Evolutionary conservation across 2,888 invertebrate species (phyloP), one percentile per base, ranked within the genome.

Genomic region (Dynastes hyllus): DNA sequence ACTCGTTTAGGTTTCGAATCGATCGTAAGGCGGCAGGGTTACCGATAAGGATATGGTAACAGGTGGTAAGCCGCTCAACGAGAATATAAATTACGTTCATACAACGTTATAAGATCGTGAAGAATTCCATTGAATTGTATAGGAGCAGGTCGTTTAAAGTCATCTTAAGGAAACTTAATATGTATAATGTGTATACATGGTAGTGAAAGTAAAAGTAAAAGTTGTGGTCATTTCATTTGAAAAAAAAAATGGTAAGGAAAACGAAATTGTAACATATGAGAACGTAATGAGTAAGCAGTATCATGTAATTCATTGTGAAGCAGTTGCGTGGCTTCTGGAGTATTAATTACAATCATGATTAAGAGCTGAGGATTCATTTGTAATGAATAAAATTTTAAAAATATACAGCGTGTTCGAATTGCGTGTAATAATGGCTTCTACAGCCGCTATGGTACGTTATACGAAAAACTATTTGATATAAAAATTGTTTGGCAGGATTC

Each of bases 131-230:
- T 53, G 53, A 53, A 53, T 16, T 53, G 16, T n/a, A 53, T 53
- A 16, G 2, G 16, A 53, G n/a, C 13, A 16, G 53, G 22, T 6
- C 53, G 16, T n/a, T 16, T 16, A 53, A 53, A 53, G 53, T n/a
- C 53, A 53, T 53, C 16, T 53, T 53, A 53, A 53, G n/a, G 53
- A 53, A 53, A 53, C 53, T 16, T 53, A 53, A 53, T n/a, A 53
- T n/a, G n/a, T n/a, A 16, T 53, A 11, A 8, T 8, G 45, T 45
- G 8, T 45, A 45, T 45, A 45, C 45, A 45, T 45, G n/a, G 53
- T 13, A 16, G 53, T 53, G 53, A 53, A 53, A 53, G 53, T 53
- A 53, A 53, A 53, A 53, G 53, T 53, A 53, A 53, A 53, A 53
- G 53, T 6, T 16, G 53, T 1, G 53, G 16, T 53, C n/a, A 16